Evolutionary conservation across 2,113 vertebrate species (phyloP).

Genomic region (Pandion haliaetus): DNA sequence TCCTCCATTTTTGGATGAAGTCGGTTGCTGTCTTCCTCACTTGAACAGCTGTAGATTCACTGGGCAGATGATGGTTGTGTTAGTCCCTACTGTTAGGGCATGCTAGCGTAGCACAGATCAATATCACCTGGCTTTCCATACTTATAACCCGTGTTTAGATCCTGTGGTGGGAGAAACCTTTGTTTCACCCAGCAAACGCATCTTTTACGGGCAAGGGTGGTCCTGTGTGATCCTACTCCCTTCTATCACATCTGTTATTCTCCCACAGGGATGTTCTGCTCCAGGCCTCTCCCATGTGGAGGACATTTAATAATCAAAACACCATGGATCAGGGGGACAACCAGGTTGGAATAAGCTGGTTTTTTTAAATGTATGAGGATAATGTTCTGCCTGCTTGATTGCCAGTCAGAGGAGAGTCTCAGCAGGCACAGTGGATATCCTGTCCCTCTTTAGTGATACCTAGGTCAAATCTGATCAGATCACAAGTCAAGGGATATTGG

Average conservation of each 20-base stretch:
- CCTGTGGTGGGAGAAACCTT: neutral
- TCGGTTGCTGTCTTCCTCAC: neutral
- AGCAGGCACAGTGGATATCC: neutral
- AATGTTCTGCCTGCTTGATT: neutral
- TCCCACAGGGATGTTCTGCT: neutral
- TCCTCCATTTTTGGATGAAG: neutral
- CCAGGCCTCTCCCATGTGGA: neutral
- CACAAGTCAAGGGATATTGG: neutral
- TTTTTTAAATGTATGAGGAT: neutral
- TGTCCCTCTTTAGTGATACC: neutral
- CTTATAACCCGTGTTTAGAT: neutral
- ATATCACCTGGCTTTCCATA: neutral
- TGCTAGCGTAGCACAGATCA: neutral
- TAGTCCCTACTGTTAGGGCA: neutral
- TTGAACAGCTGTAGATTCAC: neutral
- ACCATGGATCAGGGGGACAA: neutral
- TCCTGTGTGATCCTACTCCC: neutral
- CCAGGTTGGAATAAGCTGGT: fast-evolving
- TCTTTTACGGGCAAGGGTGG: neutral
- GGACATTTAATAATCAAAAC: neutral
- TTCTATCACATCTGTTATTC: fast-evolving
- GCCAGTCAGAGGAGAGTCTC: neutral
- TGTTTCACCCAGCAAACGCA: neutral
- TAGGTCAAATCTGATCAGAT: neutral
- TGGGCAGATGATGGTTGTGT: neutral